A percentile compares a stretch with the other conserved stretches of the same genome.
Conservation (phyloP, 2,888 invertebrate species). For the Pemphredon lugubris region DNA sequence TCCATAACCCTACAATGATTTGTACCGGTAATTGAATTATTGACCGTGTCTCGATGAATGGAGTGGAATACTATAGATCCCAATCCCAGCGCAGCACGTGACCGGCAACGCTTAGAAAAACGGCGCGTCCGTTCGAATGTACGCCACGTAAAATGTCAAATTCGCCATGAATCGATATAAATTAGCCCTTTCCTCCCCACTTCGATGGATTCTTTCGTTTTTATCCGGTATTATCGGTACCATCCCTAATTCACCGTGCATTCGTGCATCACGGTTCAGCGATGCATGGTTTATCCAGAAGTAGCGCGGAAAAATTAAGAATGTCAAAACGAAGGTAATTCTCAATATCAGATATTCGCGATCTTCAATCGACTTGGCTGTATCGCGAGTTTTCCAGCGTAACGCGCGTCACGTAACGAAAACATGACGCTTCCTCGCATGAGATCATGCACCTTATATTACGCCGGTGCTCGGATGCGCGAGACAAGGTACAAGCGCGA, state of each 20-base stretch:
- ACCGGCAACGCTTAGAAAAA: constrained; percentile 8
- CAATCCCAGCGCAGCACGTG: constrained; percentile 25
- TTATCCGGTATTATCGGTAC: no score
- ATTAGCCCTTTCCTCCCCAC: no score
- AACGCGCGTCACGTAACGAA: constrained; percentile 26
- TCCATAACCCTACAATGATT: constrained; percentile 55
- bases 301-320: no score
- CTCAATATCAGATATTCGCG: constrained; percentile 3
- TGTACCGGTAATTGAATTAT: constrained; percentile 46
- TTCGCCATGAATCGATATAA: no score
- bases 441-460: constrained; percentile 67
- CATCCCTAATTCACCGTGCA: no score
- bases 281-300: no score
- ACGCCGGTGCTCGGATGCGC: constrained; percentile 52
- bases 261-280: no score
- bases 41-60: constrained; percentile 54
- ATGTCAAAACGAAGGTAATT: not conserved
- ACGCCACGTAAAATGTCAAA: no score
- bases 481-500: constrained; percentile 30
- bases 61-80: constrained; percentile 26
- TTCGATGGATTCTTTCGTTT: no score
- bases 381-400: constrained; percentile 13
- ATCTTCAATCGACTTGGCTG: constrained; percentile 18
- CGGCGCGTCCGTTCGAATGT: not conserved
- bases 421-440: constrained; percentile 49